Evolutionary conservation across 2,888 invertebrate species (phyloP).

Genomic region (Arge pagana): DNA sequence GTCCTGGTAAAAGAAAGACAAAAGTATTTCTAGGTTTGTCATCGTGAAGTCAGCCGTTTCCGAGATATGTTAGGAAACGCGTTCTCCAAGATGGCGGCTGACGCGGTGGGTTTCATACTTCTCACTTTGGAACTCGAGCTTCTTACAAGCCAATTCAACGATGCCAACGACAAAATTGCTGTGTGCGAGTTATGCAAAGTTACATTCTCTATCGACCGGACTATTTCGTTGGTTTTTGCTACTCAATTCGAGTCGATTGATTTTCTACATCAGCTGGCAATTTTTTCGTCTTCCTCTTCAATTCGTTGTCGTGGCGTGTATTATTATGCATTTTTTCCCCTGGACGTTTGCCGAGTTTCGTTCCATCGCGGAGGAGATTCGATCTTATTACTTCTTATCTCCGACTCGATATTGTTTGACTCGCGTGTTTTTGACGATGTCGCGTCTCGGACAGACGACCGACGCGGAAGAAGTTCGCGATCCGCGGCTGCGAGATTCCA

Average conservation of each 20-base stretch:
- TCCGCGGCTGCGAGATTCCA: conserved; percentile 39
- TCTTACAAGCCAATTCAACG: neutral
- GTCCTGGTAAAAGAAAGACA: too few relatives aligned
- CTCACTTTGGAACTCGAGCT: conserved; percentile 1
- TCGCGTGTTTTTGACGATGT: conserved; percentile 15
- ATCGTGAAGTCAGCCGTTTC: conserved; percentile 1
- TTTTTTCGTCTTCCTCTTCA: too few relatives aligned
- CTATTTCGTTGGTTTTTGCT: too few relatives aligned
- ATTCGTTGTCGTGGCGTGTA: too few relatives aligned
- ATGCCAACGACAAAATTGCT: conserved; percentile 2
- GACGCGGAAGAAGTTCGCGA: conserved; percentile 11
- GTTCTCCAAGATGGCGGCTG: conserved; percentile 1
- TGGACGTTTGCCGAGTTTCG: too few relatives aligned
- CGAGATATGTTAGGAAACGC: conserved; percentile 1
- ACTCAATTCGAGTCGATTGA: too few relatives aligned
- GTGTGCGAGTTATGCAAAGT: conserved; percentile 1
- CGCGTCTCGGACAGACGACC: neutral
- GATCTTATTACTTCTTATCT: too few relatives aligned
- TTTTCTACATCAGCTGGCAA: too few relatives aligned
- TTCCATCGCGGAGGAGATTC: too few relatives aligned
- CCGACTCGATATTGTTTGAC: conserved; percentile 18
- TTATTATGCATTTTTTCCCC: too few relatives aligned
- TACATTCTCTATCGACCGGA: conserved; percentile 1
- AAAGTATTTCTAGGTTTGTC: too few relatives aligned
- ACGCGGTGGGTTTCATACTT: conserved; percentile 1